Evolutionary conservation across 2,888 invertebrate species (phyloP), one percentile per base, ranked within the genome.

Genomic region (Pogonocherus hispidulus): DNA sequence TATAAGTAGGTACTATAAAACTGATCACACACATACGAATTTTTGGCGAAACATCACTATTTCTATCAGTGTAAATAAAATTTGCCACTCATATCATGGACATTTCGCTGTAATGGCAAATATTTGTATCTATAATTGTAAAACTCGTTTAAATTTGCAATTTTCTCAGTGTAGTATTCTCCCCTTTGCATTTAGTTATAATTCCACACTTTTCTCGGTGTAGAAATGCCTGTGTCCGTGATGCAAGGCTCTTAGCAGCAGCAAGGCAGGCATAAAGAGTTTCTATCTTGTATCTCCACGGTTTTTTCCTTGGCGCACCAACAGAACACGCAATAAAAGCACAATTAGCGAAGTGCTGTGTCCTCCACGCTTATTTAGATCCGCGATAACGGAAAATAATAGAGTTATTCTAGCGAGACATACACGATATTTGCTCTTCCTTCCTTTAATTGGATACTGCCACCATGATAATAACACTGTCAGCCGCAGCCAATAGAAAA

Each of bases 291-390:
- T 62, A 62, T 62, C 62, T 49, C 62, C 18, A 51, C 51, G 62
- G 62, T 51, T 62, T 60, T 66, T 66, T 60, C 66, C 54, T 60
- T 44, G 27, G 37, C 35, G 64, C 47, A 41, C n/a, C 55, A 55
- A 65, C 54, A 69, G 76, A 73, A 73, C 81, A 81, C 80, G 83
- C 80, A 80, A 82, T 82, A 82, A 82, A 81, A 82, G 79, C 76
- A 79, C 82, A 83, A 83, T 83, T 83, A 83, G 83, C 78, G 80
- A 80, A 82, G 81, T 82, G 79, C 79, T 82, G 81, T 82, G 84
- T 83, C 84, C 83, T 83, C 83, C 82, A 83, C 81, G 84, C 80
- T 84, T 84, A 84, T 84, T 84, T 84, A 84, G 84, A 84, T 85
- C 79, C 70, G 68, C 76, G 83, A 84, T 83, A 84, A 83, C 77